Base-by-base conservation (phyloP, 2,113 vertebrate genomes). In the Acinonyx jubatus region DNA sequence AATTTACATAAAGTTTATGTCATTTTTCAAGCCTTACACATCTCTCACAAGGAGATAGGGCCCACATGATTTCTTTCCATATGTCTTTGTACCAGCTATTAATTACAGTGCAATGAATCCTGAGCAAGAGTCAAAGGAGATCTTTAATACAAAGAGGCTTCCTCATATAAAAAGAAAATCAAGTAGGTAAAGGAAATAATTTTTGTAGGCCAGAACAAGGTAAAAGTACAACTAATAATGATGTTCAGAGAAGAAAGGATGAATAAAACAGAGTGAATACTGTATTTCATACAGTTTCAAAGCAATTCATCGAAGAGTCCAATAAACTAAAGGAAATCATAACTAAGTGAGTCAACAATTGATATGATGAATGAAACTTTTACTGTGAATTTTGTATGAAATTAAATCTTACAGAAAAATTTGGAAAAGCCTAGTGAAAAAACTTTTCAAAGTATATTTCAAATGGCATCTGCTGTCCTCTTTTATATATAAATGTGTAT, bases 241-340 rank as follows among this genome's bases (percentile, higher is more conserved):
- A 91, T 45, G 23, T 48, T 81, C 5, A 82, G 29, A 82, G 76
- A 63, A 85, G 31, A 95, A 97, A 52, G 25, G 13, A 36, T 16
- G 82, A 65, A 52, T 18, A 68, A 90, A 94, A 10, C 29, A 82
- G 27, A 90, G 29, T 31, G 71, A 76, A 25, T 87, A 16, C 29
- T 86, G 1, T 25, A 86, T 98, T 98, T 98, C 50, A 96, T 29
- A 76, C n/a, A 33, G 55, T 93, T 73, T 91, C 87, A 50, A 73
- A 69, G 80, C 27, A 63, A 18, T 48, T 73, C 61, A 96, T 4
- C 65, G 76, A 96, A 98, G 81, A 55, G 69, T 76, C 91, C 98
- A 98, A 97, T 92, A 84, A 98, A 96, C 63, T 71, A 89, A 97
- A 93, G 96, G 57, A 96, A n/a, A 82, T 15, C 13, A 86, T 57